phyloP scores from a whole-genome alignment of 1,140 invertebrate genomes.

The Drosophila mayri region DNA sequence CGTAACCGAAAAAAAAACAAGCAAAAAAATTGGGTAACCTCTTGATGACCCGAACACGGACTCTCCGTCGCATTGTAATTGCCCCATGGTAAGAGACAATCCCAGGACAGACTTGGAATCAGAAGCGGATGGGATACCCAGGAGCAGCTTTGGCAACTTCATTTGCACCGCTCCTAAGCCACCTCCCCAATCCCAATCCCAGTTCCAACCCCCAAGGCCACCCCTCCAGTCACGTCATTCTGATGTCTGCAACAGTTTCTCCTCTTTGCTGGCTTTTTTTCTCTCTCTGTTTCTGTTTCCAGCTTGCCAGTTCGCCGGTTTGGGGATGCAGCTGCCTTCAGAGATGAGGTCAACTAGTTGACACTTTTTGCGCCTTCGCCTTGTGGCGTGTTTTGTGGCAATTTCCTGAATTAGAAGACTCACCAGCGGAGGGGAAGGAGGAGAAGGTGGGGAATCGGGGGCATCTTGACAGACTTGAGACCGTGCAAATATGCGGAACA shows the following conservation, averaged over 20 bases:
- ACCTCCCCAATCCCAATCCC: not conserved
- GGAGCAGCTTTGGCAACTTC: slow-evolving; percentile 75
- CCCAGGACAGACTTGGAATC: slow-evolving; percentile 37
- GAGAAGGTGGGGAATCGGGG: slow-evolving; percentile 1
- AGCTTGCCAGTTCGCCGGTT: slow-evolving; percentile 32
- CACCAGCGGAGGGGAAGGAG: slow-evolving; percentile 8
- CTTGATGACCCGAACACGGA: slow-evolving; percentile 37
- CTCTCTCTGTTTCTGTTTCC: slow-evolving; percentile 9
- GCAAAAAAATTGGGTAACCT: slow-evolving; percentile 15
- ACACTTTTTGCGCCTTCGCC: slow-evolving; percentile 63
- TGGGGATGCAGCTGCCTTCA: slow-evolving; percentile 60
- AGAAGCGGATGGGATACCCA: slow-evolving; percentile 34
- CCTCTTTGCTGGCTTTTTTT: slow-evolving; percentile 14
- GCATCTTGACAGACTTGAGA: slow-evolving; percentile 40
- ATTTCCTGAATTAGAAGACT: slow-evolving; percentile 69
- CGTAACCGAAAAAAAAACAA: slow-evolving; percentile 33
- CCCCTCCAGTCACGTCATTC: slow-evolving; percentile 42
- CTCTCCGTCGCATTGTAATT: slow-evolving; percentile 60
- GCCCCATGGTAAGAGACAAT: slow-evolving; percentile 54
- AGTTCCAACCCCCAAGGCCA: not conserved
- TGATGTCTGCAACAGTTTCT: slow-evolving; percentile 53
- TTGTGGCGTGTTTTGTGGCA: slow-evolving; percentile 58
- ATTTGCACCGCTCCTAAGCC: slow-evolving; percentile 63
- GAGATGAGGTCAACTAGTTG: slow-evolving; percentile 77
- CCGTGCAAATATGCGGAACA: slow-evolving; percentile 63